phyloP scores from a whole-genome alignment of 1,140 invertebrate species.

The Mactra quadrangularis region DNA sequence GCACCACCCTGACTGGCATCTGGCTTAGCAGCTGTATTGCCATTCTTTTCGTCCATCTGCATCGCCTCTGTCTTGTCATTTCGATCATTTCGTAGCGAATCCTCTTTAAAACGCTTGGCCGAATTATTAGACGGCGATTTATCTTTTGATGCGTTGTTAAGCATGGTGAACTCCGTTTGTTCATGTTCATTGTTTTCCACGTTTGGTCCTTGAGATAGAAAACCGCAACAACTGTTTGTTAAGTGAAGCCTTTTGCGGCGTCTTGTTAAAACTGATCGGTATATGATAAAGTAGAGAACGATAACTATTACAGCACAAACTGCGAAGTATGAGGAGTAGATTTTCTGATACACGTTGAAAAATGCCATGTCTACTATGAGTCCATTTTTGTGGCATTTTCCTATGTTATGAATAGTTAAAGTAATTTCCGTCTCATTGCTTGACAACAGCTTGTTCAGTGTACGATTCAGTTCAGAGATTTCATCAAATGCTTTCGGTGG shows the following conservation, averaged over 20 bases:
- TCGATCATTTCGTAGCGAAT: neutral
- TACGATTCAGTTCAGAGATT: conserved; percentile 3
- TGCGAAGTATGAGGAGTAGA: conserved; percentile 75
- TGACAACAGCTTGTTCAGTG: neutral
- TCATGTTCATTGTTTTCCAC: conserved; percentile 55
- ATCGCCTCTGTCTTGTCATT: conserved; percentile 28
- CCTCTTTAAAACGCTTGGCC: conserved; percentile 15
- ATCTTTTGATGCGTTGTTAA: conserved; percentile 61
- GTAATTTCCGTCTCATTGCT: conserved; percentile 10
- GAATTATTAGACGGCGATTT: conserved; percentile 43
- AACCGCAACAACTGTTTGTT: conserved; percentile 64
- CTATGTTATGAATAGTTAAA: conserved; percentile 29
- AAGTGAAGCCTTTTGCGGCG: conserved; percentile 62
- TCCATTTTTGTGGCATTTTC: conserved; percentile 55
- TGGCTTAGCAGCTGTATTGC: conserved; percentile 57
- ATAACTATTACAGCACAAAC: conserved; percentile 73
- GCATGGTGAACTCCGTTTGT: conserved; percentile 65
- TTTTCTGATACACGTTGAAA: conserved; percentile 70
- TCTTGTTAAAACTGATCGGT: conserved; percentile 74
- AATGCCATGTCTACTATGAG: conserved; percentile 65
- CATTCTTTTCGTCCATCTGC: conserved; percentile 29
- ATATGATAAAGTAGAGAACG: conserved; percentile 77
- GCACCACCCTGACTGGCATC: conserved; percentile 49
- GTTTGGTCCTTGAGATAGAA: conserved; percentile 37
- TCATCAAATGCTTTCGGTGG: neutral